Percentiles rank a stretch among this genome's conserved stretches.
phyloP scores from a whole-genome alignment of 2,113 vertebrate genomes.

The Anhinga anhinga region DNA sequence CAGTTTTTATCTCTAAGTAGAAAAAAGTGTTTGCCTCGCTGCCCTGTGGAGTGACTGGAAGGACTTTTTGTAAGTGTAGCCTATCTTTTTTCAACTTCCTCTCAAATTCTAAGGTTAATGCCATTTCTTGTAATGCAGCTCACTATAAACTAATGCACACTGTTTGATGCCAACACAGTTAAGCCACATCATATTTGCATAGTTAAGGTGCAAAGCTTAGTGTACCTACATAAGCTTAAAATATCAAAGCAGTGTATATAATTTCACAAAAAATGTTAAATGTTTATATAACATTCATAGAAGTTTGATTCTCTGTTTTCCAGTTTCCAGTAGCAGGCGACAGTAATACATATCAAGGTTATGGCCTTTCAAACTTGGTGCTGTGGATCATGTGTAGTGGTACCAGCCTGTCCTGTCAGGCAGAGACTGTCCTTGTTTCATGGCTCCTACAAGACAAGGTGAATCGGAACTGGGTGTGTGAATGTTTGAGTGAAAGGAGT shows the following conservation, averaged over 20 bases:
- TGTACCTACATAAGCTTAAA: neutral
- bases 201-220: neutral
- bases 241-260: neutral
- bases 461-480: neutral
- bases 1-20: neutral
- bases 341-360: fast-evolving
- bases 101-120: neutral
- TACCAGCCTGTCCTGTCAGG: neutral
- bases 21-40: neutral
- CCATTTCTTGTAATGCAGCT: neutral
- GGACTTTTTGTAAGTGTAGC: neutral
- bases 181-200: neutral
- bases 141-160: neutral
- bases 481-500: neutral
- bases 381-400: fast-evolving
- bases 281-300: neutral
- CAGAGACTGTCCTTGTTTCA: neutral
- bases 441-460: neutral
- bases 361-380: neutral
- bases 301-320: neutral
- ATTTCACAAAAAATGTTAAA: neutral
- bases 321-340: neutral
- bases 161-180: neutral
- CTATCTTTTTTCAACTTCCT: neutral
- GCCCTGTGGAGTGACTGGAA: neutral